phyloP scores from a whole-genome alignment of 2,113 vertebrate genomes.

The Gallinago jamesoni region DNA sequence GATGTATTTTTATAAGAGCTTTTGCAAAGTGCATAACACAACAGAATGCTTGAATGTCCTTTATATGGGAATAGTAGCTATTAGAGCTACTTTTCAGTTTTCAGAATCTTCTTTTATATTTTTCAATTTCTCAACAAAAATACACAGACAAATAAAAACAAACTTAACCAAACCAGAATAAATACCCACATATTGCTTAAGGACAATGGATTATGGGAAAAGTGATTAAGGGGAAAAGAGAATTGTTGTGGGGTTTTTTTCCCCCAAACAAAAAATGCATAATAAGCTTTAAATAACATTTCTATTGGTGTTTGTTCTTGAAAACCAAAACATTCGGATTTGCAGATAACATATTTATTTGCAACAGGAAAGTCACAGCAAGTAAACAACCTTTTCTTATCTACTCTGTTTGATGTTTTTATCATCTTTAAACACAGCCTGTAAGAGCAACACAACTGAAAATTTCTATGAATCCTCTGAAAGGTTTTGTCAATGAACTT shows the following conservation, averaged over 20 bases:
- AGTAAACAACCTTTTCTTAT: not conserved
- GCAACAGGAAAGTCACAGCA: not conserved
- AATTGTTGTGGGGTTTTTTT: rapidly evolving
- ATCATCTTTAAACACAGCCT: not conserved
- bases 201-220: not conserved
- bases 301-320: not conserved
- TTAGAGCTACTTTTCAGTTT: not conserved
- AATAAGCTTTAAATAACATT: not conserved
- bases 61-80: not conserved
- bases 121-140: not conserved
- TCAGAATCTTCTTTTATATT: not conserved
- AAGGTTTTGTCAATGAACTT: not conserved
- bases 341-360: not conserved
- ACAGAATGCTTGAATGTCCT: not conserved
- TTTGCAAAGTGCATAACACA: not conserved
- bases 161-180: not conserved
- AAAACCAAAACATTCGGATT: not conserved
- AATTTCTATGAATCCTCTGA: not conserved
- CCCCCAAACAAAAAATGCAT: not conserved
- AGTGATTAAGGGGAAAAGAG: not conserved
- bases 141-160: not conserved
- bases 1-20: not conserved
- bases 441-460: not conserved
- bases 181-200: not conserved
- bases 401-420: not conserved